These are phyloP conservation scores for Syndactyla subalaris DNA, from an alignment of 2,797 vertebrate species.

Conservation along the genomic window DNA sequence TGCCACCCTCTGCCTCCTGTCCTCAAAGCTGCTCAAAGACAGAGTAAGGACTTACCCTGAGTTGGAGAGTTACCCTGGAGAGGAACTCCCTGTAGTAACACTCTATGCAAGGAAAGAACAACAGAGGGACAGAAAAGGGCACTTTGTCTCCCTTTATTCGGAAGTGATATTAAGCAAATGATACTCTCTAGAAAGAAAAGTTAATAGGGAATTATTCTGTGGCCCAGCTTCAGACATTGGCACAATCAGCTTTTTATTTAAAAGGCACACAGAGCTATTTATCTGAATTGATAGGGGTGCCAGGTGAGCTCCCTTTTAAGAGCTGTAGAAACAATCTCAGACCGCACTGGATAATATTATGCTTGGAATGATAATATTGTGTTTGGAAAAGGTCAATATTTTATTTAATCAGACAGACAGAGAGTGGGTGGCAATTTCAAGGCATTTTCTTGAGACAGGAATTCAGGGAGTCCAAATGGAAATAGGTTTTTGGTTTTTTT, in stretches of 20 bases:
- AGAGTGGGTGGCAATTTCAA: slow-evolving; percentile 67
- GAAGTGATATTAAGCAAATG: neutral
- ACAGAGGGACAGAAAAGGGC: neutral
- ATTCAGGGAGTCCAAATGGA: slow-evolving; percentile 24
- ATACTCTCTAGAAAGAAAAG: neutral
- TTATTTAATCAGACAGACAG: slow-evolving; percentile 62
- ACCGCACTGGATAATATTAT: slow-evolving; percentile 35
- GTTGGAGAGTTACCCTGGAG: neutral
- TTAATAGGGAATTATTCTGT: neutral
- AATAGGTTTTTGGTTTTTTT: neutral
- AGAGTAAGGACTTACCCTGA: neutral
- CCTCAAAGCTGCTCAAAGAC: neutral
- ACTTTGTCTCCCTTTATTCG: neutral
- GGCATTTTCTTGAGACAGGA: slow-evolving; percentile 46
- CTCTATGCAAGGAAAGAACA: neutral
- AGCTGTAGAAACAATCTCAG: slow-evolving; percentile 42
- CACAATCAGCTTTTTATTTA: slow-evolving; percentile 24
- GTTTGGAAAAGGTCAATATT: slow-evolving; percentile 68
- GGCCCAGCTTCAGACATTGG: neutral
- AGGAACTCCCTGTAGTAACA: neutral
- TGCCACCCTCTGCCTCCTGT: neutral
- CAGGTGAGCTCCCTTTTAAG: slow-evolving; percentile 44
- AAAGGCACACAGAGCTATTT: neutral
- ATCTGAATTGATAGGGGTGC: slow-evolving; percentile 33
- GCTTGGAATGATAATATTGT: slow-evolving; percentile 69